Evolutionary conservation across 2,888 invertebrate species (phyloP), one percentile per base, ranked within the genome.

Genomic region (Drosophila villosipedis): DNA sequence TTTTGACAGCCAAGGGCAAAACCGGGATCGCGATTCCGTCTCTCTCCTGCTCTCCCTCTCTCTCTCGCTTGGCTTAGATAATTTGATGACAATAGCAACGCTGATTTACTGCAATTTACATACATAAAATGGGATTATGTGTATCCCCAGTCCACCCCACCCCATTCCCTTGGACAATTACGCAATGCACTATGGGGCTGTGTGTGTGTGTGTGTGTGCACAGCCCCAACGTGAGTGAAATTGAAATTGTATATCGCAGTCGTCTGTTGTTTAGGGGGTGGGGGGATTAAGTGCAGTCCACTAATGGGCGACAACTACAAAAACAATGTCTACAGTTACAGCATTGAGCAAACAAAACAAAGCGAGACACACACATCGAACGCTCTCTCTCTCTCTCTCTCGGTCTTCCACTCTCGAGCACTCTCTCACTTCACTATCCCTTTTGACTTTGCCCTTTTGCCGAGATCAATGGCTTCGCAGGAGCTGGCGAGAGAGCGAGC

Each of bases 201-300:
- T 52, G 22, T 53, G 16, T 25, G 31, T 53, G 53, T 53, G 31
- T 33, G 28, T 30, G 43, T 7, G 30, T 30, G 30, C 68, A 39
- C 52, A 41, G 60, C 65, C 65, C 53, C 53, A 61, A 79, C 79
- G 80, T 79, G 76, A 79, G 79, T 79, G 67, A 76, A 79, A 89
- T 80, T 89, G 86, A 89, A 87, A 87, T 84, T 80, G 84, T 82
- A 87, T 89, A 83, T 84, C 47, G 50, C 31, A 7, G 37, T 31
- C 31, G 37, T 50, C 35, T 52, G 30, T 62, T 54, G 50, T 30
- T 52, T 28, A n/a, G 28, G 37, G 28, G 30, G 30, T n/a, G 41
- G 33, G 53, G 61, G 64, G 82, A 70, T 82, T 79, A 82, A 76
- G 82, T 79, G 78, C 76, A 81, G 64, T 70, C 69, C 70, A 68